phyloP scores from a whole-genome alignment of 2,888 invertebrate species.

The Drosophila anomalata region DNA sequence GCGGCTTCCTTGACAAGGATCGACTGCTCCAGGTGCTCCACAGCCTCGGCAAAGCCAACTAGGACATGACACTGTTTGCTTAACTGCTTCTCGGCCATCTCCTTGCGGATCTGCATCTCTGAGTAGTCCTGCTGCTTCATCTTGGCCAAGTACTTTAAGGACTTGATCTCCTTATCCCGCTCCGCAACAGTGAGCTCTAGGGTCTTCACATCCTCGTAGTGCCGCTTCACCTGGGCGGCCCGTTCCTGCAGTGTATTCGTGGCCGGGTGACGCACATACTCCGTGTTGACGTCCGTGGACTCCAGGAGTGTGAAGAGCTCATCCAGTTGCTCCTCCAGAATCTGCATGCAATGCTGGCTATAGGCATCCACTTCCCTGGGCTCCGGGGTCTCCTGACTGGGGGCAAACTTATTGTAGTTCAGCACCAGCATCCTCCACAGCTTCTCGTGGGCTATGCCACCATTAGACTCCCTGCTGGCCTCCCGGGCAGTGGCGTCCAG shows the following conservation, averaged over 20 bases:
- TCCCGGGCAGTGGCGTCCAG: conserved; percentile 86
- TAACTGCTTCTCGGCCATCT: conserved; percentile 95
- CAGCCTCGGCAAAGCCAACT: conserved; percentile 55
- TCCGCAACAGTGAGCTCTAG: conserved; percentile 93
- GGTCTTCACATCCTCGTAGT: conserved; percentile 95
- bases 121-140: conserved; percentile 96
- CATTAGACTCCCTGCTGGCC: conserved; percentile 85
- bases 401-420: conserved; percentile 77
- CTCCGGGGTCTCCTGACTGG: conserved; percentile 70
- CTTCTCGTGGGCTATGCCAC: conserved; percentile 85
- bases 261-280: conserved; percentile 85
- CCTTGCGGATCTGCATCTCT: conserved; percentile 94
- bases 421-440: conserved; percentile 89
- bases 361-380: conserved; percentile 54
- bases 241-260: conserved; percentile 90
- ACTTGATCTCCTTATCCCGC: conserved; percentile 95
- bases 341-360: conserved; percentile 72
- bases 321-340: conserved; percentile 85
- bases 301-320: conserved; percentile 89
- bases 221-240: conserved; percentile 94
- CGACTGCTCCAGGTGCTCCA: conserved; percentile 90
- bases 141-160: conserved; percentile 93
- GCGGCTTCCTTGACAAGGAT: conserved; percentile 94
- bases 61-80: conserved; percentile 80
- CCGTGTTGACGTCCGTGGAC: conserved; percentile 85